Conservation (phyloP, 2,888 invertebrate species). For the Leptopilina drosophilae region DNA sequence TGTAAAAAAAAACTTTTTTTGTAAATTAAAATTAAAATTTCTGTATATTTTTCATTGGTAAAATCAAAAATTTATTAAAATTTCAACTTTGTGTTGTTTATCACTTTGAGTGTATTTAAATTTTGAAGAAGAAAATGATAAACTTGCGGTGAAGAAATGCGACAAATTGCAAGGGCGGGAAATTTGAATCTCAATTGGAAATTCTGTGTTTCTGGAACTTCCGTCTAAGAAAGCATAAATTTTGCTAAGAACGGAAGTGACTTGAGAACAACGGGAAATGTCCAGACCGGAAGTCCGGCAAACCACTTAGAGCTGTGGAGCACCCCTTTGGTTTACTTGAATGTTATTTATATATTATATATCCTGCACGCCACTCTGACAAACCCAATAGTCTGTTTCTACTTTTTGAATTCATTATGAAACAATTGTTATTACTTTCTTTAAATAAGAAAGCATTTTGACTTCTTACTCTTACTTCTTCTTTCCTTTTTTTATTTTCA, state of each 20-base stretch:
- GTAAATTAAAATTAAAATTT: too few relatives aligned
- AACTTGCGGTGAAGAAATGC: too few relatives aligned
- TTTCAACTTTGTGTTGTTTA: too few relatives aligned
- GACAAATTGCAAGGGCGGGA: slow-evolving; percentile 17
- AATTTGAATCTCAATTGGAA: slow-evolving; percentile 50
- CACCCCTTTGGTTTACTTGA: slow-evolving; percentile 57
- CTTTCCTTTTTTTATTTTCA: too few relatives aligned
- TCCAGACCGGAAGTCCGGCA: slow-evolving; percentile 65
- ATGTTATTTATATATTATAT: slow-evolving; percentile 55
- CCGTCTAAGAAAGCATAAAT: slow-evolving; percentile 60
- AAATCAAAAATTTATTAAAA: too few relatives aligned
- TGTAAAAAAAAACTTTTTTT: neutral
- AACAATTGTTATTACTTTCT: too few relatives aligned
- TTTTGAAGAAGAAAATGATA: too few relatives aligned
- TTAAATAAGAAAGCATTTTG: too few relatives aligned
- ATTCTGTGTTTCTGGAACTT: slow-evolving; percentile 51
- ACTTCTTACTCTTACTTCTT: too few relatives aligned
- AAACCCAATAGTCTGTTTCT: slow-evolving; percentile 32
- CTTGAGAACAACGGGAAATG: slow-evolving; percentile 60
- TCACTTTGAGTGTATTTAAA: too few relatives aligned
- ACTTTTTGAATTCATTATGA: too few relatives aligned
- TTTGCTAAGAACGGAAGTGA: slow-evolving; percentile 56
- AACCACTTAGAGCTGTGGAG: slow-evolving; percentile 60
- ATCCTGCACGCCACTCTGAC: slow-evolving; percentile 57
- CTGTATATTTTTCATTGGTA: too few relatives aligned